Conservation (phyloP, 2,797 vertebrate genomes). For the Poecilia picta region DNA sequence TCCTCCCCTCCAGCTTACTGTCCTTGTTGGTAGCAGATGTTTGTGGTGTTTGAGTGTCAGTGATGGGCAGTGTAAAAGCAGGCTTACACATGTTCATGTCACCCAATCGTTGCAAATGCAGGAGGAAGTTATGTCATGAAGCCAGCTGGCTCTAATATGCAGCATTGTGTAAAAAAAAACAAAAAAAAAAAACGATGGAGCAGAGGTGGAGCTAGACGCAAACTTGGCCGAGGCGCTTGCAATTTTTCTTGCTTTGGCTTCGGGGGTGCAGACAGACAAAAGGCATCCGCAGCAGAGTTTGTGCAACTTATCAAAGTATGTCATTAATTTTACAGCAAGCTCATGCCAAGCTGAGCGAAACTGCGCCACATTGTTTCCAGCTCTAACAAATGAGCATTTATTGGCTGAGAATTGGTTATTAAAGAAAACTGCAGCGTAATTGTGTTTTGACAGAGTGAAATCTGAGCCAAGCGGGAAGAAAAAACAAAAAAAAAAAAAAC, state of each 20-base stretch:
- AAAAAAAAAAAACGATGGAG: not conserved
- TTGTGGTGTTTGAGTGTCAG: slow-evolving; percentile 54
- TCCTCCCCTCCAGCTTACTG: slow-evolving; percentile 22
- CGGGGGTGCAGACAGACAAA: slow-evolving; percentile 30
- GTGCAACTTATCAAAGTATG: slow-evolving; percentile 37
- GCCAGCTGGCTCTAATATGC: slow-evolving; percentile 73
- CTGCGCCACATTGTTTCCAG: slow-evolving; percentile 49
- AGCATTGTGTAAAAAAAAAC: slow-evolving; percentile 61
- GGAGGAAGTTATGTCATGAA: slow-evolving; percentile 76
- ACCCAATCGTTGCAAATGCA: slow-evolving; percentile 66
- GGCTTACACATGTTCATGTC: slow-evolving; percentile 73
- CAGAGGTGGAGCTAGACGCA: slow-evolving; percentile 59
- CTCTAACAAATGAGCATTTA: slow-evolving; percentile 65
- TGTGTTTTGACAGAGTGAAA: slow-evolving; percentile 71
- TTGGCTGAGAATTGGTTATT: slow-evolving; percentile 63
- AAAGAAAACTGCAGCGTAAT: slow-evolving; percentile 74
- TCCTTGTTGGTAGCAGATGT: slow-evolving; percentile 68
- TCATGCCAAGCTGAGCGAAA: slow-evolving; percentile 9
- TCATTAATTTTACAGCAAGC: slow-evolving; percentile 35
- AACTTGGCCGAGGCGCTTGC: slow-evolving; percentile 34
- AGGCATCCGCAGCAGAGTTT: slow-evolving; percentile 26
- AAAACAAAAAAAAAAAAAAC: slow-evolving; percentile 14
- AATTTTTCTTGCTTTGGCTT: slow-evolving; percentile 40
- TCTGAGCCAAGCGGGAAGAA: slow-evolving; percentile 61
- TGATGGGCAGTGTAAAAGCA: slow-evolving; percentile 62